Evolutionary conservation across 2,888 invertebrate species (phyloP).

Genomic region (Athetis lepigone): DNA sequence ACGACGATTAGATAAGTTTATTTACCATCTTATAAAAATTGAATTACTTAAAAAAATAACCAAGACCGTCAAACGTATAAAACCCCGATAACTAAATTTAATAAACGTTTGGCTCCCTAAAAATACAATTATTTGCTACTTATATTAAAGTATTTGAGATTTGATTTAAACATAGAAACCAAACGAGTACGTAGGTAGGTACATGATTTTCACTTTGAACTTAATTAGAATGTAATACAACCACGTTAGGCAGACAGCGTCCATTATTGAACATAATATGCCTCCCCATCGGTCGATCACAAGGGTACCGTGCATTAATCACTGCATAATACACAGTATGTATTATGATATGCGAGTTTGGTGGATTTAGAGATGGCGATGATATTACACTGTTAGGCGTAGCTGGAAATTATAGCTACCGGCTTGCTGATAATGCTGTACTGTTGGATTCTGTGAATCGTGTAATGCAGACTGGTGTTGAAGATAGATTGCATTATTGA

Average conservation of each 20-base stretch:
- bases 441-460: background rate
- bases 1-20: too few relatives aligned
- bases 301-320: constrained; percentile 54
- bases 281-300: constrained; percentile 27
- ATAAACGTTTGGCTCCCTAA: too few relatives aligned
- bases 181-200: background rate
- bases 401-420: constrained; percentile 6
- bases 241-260: constrained; percentile 32
- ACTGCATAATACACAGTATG: constrained; percentile 27
- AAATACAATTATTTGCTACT: too few relatives aligned
- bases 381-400: background rate
- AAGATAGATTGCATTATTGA: too few relatives aligned
- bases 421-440: background rate
- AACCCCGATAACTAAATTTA: too few relatives aligned
- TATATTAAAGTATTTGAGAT: too few relatives aligned
- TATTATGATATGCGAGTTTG: constrained; percentile 24
- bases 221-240: constrained; percentile 57
- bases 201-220: constrained; percentile 15
- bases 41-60: too few relatives aligned
- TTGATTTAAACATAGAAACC: too few relatives aligned
- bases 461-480: too few relatives aligned
- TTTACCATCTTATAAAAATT: too few relatives aligned
- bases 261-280: constrained; percentile 51
- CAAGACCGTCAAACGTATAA: too few relatives aligned
- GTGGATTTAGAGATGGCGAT: constrained; percentile 20